Conservation (phyloP, 2,888 invertebrate species). For the Phalera bucephala region DNA sequence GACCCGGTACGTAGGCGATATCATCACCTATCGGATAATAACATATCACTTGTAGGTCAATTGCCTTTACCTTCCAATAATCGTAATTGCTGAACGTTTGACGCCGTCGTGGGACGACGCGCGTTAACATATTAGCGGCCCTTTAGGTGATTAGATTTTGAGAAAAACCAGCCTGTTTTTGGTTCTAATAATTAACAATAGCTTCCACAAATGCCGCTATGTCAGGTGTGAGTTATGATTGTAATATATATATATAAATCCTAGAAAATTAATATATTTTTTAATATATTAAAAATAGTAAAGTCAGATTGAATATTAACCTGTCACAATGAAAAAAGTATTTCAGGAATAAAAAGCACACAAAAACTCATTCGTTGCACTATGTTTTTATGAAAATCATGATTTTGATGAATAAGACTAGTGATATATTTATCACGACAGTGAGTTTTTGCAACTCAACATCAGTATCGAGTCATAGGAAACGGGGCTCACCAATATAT, state of each 20-base stretch:
- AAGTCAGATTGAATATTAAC: too few species aligned
- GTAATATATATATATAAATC: too few species aligned
- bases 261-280: too few species aligned
- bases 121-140: slow-evolving; percentile 32
- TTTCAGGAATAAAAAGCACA: too few species aligned
- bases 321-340: too few species aligned
- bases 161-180: neutral
- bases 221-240: too few species aligned
- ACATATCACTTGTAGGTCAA: slow-evolving; percentile 69
- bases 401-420: neutral
- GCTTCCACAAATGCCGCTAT: neutral
- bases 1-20: slow-evolving; percentile 55
- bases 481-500: slow-evolving; percentile 72
- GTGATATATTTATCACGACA: slow-evolving; percentile 2
- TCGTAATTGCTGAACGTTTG: slow-evolving; percentile 55
- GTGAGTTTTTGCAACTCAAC: slow-evolving; percentile 5
- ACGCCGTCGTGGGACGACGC: slow-evolving; percentile 28
- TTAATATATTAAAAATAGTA: too few species aligned
- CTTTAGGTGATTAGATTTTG: slow-evolving; percentile 11
- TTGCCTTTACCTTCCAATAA: slow-evolving; percentile 63
- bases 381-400: neutral
- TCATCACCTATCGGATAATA: slow-evolving; percentile 55
- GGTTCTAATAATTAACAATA: neutral
- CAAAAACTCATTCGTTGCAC: too few species aligned
- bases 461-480: slow-evolving; percentile 13